Evolutionary conservation across 2,888 invertebrate genomes (phyloP), one percentile per base, ranked within the genome.

Genomic region (Idaea dimidiata): DNA sequence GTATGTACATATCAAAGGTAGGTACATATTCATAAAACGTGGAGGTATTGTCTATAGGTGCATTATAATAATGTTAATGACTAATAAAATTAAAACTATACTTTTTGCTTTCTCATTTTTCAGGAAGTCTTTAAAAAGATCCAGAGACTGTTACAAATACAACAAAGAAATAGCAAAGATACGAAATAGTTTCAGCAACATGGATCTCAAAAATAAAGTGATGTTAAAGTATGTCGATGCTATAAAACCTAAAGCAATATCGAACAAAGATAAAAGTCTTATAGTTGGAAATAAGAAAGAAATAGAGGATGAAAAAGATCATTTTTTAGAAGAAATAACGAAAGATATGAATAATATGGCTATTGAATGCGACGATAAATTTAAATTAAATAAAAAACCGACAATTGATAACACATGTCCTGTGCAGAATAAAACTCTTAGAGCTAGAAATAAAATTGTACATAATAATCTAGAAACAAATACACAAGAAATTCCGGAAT

Each of bases 161-260:
- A 85, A 80, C 62, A 86, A 79, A 63, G 86, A 89, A 75, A 81
- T 89, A 56, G 73, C 77, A 0, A 87, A 87, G 74, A 73, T 88
- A 60, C 82, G 81, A n/a, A 79, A 82, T 62, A 78, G 75, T 17
- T 88, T 85, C 62, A 76, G 81, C 33, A 83, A 79, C 60, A 78
- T 80, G 17, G 82, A 88, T 74, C 72, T 87, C 17, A 86, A 79
- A 74, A 88, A 87, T 73, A 73, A 81, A 66, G 69, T 85, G 5
- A 77, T 80, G 62, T 71, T 87, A 60, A 87, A 84, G 75, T 66
- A 72, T 56, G 69, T 75, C 6, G 70, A 71, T 59, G 67, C 69
- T 17, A 64, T 73, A 59, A 78, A 77, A 62, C 64, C 72, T 24
- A 76, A 77, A 70, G 57, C 69, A 16, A 66, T 67, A 58, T 58